phyloP scores from a whole-genome alignment of 2,113 vertebrate genomes.

The Siniperca knerii region DNA sequence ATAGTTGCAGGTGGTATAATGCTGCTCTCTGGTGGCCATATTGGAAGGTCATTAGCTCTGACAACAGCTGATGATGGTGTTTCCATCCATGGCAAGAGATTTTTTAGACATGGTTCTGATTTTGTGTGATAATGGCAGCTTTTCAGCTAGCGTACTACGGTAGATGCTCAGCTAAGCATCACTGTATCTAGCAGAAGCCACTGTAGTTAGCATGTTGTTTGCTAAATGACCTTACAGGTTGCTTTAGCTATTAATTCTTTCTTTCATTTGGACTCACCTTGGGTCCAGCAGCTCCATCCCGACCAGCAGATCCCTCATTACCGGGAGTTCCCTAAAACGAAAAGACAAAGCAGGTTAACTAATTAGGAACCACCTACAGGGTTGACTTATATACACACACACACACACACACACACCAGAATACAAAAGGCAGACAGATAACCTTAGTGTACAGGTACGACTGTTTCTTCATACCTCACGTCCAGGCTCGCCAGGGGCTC shows the following conservation, averaged over 20 bases:
- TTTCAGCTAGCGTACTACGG: not conserved
- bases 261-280: conserved; percentile 85
- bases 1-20: not conserved
- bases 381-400: not conserved
- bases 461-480: conserved; percentile 88
- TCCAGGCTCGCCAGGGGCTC: conserved; percentile 95
- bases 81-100: not conserved
- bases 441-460: not conserved
- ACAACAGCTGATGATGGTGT: not conserved
- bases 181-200: not conserved
- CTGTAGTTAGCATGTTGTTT: not conserved
- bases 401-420: no score
- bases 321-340: conserved; percentile 90
- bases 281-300: conserved; percentile 92
- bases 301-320: conserved; percentile 93
- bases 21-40: not conserved
- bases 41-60: not conserved
- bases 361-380: not conserved
- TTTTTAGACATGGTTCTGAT: not conserved
- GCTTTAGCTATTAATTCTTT: not conserved
- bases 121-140: not conserved
- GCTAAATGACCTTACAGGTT: not conserved
- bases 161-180: not conserved
- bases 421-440: not conserved
- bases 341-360: conserved; percentile 17